Conservation (phyloP, 2,113 vertebrate species). For the western clawed frog (Xenopus tropicalis) region DNA sequence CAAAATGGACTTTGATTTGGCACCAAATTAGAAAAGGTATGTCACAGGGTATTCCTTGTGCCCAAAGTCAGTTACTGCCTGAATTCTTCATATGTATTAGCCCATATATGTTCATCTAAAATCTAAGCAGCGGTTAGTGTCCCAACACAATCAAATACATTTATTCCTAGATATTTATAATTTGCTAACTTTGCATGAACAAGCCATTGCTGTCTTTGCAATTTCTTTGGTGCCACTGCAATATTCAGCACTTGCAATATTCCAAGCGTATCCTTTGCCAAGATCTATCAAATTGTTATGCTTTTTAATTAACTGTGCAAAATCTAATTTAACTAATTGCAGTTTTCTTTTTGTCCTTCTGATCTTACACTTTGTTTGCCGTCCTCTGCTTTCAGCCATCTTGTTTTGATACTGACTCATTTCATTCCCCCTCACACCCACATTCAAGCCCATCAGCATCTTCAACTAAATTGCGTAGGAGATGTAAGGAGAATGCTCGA, state of each 20-base stretch:
- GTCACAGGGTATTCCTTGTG: too few relatives aligned
- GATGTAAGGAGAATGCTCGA: conserved; percentile 77
- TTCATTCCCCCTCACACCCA: conserved; percentile 64
- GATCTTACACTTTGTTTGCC: conserved; percentile 77
- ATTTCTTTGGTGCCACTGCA: not conserved
- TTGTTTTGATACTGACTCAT: conserved; percentile 69
- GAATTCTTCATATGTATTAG: too few relatives aligned
- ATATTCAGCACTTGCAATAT: not conserved
- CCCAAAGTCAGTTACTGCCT: too few relatives aligned
- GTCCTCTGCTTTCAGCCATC: conserved; percentile 66
- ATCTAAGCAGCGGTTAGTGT: too few relatives aligned
- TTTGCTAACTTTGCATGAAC: not conserved
- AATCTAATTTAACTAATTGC: conserved; percentile 86
- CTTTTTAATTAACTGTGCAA: conserved; percentile 46
- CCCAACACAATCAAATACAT: too few relatives aligned
- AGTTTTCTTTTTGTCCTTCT: conserved; percentile 91
- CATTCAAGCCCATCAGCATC: conserved; percentile 68
- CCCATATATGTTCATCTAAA: too few relatives aligned
- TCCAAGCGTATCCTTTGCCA: not conserved
- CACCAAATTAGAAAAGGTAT: too few relatives aligned
- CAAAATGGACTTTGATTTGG: too few relatives aligned
- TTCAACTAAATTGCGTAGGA: conserved; percentile 77
- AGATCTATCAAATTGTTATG: conserved; percentile 31
- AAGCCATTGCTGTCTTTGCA: conserved; percentile 6
- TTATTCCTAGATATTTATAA: not conserved